A percentile compares a stretch with the other conserved stretches of the same genome.
Conservation (phyloP, 1,140 invertebrate species). For the Coelopa frigida region DNA sequence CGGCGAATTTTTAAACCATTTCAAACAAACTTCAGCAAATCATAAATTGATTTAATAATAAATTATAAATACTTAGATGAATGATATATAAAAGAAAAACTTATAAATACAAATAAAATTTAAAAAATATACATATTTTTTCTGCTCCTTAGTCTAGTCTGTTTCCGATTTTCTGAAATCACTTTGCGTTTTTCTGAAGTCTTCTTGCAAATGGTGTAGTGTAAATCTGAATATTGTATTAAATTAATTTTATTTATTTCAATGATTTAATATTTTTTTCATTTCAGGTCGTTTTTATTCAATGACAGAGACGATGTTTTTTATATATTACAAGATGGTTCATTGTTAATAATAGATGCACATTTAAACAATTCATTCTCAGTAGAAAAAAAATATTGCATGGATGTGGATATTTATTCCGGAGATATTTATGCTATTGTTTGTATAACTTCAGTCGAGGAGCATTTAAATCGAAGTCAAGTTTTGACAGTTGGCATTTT, state of each 20-base stretch:
- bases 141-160: too few relatives aligned
- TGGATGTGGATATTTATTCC: constrained; percentile 34
- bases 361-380: constrained; percentile 31
- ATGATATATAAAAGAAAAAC: too few relatives aligned
- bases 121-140: too few relatives aligned
- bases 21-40: too few relatives aligned
- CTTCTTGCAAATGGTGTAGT: too few relatives aligned
- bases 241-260: neutral
- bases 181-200: too few relatives aligned
- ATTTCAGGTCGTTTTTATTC: constrained; percentile 35
- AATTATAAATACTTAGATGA: too few relatives aligned
- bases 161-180: too few relatives aligned
- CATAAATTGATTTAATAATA: too few relatives aligned
- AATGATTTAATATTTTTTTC: constrained; percentile 8
- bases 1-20: too few relatives aligned
- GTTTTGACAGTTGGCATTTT: constrained; percentile 30
- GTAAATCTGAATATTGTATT: too few relatives aligned
- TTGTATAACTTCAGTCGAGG: constrained; percentile 35
- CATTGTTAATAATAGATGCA: constrained; percentile 31
- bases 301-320: constrained; percentile 29
- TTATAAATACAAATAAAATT: too few relatives aligned
- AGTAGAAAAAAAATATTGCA: constrained; percentile 32
- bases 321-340: constrained; percentile 36
- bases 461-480: constrained; percentile 26
- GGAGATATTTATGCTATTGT: constrained; percentile 33